Conservation (phyloP, 2,113 vertebrate species). For the Emberiza fucata region DNA sequence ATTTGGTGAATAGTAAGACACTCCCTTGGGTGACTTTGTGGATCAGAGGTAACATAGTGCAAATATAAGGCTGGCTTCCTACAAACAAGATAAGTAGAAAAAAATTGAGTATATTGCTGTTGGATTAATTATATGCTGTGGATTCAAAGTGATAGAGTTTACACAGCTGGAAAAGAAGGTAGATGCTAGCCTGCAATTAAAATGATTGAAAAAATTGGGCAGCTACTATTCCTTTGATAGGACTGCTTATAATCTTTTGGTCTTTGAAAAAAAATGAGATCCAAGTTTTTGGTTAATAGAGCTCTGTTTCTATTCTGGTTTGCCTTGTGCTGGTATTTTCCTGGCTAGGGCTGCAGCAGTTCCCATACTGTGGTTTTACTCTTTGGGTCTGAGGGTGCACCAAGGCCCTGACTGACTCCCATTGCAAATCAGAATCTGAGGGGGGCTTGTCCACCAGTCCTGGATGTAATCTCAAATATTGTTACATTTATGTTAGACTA, state of each 20-base stretch:
- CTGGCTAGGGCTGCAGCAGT: neutral
- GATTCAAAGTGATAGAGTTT: neutral
- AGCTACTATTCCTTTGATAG: neutral
- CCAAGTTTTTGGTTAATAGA: neutral
- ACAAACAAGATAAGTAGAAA: neutral
- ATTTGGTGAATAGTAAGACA: neutral
- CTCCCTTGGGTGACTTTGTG: neutral
- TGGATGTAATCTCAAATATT: neutral
- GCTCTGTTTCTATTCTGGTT: neutral
- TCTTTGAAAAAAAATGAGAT: neutral
- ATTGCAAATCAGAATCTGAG: neutral
- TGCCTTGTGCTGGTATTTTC: neutral
- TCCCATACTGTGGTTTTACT: neutral
- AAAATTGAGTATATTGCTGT: neutral
- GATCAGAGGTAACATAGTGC: neutral
- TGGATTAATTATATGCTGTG: neutral
- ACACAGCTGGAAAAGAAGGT: neutral
- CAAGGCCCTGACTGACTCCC: neutral
- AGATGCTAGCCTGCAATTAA: neutral
- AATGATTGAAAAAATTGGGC: neutral
- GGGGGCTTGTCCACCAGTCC: neutral
- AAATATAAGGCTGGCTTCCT: neutral
- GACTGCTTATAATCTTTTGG: neutral
- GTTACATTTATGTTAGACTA: neutral
- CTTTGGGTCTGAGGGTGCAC: neutral